Base-by-base conservation (phyloP, 2,113 vertebrate genomes). In the Pomatostomus ruficeps region DNA sequence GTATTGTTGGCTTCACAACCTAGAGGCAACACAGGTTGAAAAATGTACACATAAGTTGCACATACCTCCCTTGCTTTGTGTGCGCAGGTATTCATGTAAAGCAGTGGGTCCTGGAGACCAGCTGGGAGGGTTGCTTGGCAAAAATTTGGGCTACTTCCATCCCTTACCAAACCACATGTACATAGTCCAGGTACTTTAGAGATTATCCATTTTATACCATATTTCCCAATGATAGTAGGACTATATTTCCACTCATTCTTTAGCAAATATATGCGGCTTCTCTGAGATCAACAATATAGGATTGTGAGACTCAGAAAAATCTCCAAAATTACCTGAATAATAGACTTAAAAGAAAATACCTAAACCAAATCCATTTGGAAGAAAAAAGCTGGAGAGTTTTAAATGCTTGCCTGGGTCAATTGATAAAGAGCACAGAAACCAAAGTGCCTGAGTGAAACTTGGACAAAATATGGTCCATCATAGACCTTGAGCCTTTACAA, bases 11-110 rank as follows among this genome's bases (percentile, higher is more conserved):
- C 35, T 72, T 85, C 40, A 52, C 73, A 67, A 12, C 16, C 42
- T 48, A 70, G 38, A 83, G 19, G 35, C n/a, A 54, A 3, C 20
- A 55, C 7, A 51, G 35, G 63, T 66, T 40, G 57, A 68, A 48
- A 78, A 52, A 21, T 11, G 4, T 31, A 12, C 29, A 11, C 1
- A 0, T 6, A 3, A 8, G 14, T 3, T 51, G 51, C 13, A 11
- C 40, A 23, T 6, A 4, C 54, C 33, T 78, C 19, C 74, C 43
- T 63, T 54, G 49, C 20, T 40, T 43, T 66, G 48, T 13, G 29
- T 75, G 42, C 70, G 24, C 23, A 40, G 24, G 36, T 59, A 23
- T 7, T 10, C 13, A 10, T 0, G 0, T n/a, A 48, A 14, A 73
- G 28, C 14, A 21, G 20, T 3, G 65, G 54, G 45, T 40, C 22